A percentile compares a stretch with the other conserved stretches of the same genome.
Evolutionary conservation across 1,140 invertebrate genomes (phyloP).

Genomic region (Polyergus mexicanus): DNA sequence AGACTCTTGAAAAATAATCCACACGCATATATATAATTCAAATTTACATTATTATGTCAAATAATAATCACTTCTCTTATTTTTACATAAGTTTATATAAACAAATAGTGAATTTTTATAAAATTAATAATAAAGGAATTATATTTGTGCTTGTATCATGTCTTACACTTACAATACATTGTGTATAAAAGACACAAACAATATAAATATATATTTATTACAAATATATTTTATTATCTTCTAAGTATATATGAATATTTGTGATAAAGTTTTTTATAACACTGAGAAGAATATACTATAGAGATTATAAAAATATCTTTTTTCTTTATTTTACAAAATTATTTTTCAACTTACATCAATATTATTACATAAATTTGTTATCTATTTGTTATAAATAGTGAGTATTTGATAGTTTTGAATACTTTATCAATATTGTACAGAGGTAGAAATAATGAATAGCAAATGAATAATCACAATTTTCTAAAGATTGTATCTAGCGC

Average conservation of each 20-base stretch:
- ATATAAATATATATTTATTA: background rate
- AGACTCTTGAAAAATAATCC: too few species aligned
- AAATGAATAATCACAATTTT: background rate
- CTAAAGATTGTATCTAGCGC: conserved; percentile 13
- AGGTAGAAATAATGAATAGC: conserved; percentile 12
- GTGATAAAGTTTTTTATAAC: background rate
- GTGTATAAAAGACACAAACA: background rate
- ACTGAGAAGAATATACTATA: background rate
- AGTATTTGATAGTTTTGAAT: conserved; percentile 61
- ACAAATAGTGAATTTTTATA: too few species aligned
- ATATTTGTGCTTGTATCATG: too few species aligned
- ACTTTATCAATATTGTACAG: conserved; percentile 52
- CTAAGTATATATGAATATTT: background rate
- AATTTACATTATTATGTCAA: too few species aligned
- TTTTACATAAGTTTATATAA: too few species aligned
- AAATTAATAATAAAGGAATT: too few species aligned
- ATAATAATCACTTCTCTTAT: too few species aligned
- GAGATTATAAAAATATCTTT: conserved; percentile 60
- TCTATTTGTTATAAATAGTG: background rate
- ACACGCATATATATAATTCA: too few species aligned
- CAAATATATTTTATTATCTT: background rate
- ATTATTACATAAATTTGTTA: background rate
- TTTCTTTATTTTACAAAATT: conserved; percentile 45
- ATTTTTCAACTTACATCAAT: conserved; percentile 14
- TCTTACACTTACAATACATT: background rate